phyloP scores from a whole-genome alignment of 2,797 vertebrate species.

The Amniataba percoides region DNA sequence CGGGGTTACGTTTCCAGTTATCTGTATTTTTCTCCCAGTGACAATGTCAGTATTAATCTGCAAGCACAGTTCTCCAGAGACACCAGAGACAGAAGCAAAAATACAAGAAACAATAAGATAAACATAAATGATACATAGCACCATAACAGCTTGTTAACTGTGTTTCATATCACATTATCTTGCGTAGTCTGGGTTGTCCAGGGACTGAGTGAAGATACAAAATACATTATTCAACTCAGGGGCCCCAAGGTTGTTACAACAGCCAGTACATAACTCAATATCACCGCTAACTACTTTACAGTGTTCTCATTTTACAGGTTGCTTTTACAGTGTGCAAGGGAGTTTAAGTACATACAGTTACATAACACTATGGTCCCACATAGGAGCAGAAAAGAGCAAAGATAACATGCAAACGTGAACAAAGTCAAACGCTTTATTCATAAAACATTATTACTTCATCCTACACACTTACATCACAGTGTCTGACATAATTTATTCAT shows the following conservation, averaged over 20 bases:
- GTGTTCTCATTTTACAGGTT: conserved; percentile 2
- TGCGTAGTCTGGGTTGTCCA: conserved; percentile 12
- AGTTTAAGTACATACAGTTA: conserved; percentile 8
- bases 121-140: conserved; percentile 25
- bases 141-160: conserved; percentile 13
- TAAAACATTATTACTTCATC: conserved; percentile 32
- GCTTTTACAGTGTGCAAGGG: not conserved
- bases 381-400: not conserved
- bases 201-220: conserved; percentile 23
- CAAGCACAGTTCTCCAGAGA: conserved; percentile 26
- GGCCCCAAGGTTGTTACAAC: conserved; percentile 15
- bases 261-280: conserved; percentile 19
- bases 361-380: not conserved
- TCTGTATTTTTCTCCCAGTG: conserved; percentile 7
- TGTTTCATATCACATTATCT: conserved; percentile 30
- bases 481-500: conserved; percentile 42
- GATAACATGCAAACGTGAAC: conserved; percentile 1
- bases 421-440: conserved; percentile 21
- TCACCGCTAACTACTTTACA: conserved; percentile 2
- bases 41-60: conserved; percentile 31
- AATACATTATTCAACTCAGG: conserved; percentile 51
- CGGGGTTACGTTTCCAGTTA: conserved; percentile 34
- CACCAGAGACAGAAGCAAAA: conserved; percentile 19
- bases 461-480: conserved; percentile 25
- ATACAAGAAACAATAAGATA: conserved; percentile 27